Evolutionary conservation across 2,797 vertebrate species (phyloP).

Genomic region (Hipposideros larvatus): DNA sequence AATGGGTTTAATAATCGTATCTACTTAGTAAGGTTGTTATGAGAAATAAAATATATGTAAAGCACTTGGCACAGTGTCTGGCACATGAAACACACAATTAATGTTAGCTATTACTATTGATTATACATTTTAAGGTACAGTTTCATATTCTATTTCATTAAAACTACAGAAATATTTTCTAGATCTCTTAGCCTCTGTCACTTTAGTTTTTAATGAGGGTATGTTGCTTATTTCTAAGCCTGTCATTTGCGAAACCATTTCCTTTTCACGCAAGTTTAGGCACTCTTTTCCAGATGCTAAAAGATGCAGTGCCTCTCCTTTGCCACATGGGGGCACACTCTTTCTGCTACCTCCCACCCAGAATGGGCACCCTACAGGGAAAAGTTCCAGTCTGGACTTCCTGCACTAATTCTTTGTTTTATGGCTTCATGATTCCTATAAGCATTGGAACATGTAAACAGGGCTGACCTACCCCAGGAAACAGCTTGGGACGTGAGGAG

Average conservation of each 20-base stretch:
- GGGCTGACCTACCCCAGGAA: background rate
- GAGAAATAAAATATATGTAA: background rate
- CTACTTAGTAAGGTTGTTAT: background rate
- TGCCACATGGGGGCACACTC: slow-evolving; percentile 7
- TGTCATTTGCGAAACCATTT: background rate
- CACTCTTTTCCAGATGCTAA: background rate
- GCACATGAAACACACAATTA: background rate
- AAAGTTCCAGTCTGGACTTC: background rate
- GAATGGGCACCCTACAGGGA: background rate
- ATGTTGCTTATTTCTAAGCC: background rate
- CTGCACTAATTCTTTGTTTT: background rate
- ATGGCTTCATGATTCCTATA: background rate
- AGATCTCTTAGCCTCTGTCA: background rate
- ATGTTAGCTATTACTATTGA: background rate
- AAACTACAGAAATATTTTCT: background rate
- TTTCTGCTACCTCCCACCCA: background rate
- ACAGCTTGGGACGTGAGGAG: background rate
- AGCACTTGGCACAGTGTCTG: no score
- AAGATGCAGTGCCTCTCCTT: background rate
- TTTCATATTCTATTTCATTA: background rate
- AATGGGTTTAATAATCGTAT: background rate
- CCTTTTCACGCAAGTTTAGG: background rate
- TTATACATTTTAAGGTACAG: no score
- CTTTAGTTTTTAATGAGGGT: background rate
- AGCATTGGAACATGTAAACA: background rate